These are phyloP conservation scores for Marcusenius ussheri DNA, from an alignment of 2,113 vertebrate species.

Conservation along the genomic window DNA sequence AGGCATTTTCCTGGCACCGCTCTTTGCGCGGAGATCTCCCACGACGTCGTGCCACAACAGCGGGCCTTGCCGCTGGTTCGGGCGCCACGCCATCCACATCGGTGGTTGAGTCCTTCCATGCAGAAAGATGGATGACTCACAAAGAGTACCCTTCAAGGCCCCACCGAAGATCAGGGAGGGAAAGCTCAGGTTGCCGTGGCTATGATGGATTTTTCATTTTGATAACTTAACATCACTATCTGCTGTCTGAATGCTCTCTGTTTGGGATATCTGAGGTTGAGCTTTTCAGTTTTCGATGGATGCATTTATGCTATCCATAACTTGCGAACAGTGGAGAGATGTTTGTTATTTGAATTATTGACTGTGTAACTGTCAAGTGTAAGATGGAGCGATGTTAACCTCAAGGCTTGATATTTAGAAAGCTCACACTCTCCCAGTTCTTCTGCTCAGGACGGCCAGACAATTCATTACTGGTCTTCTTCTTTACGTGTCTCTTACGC, in stretches of 20 bases:
- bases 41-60: slow-evolving; percentile 11
- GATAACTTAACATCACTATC: neutral
- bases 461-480: neutral
- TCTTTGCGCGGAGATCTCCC: slow-evolving; percentile 39
- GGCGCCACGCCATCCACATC: neutral
- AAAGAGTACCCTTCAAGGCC: neutral
- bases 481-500: neutral
- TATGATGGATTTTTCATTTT: neutral
- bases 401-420: neutral
- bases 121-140: neutral
- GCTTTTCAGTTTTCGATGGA: neutral
- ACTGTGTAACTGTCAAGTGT: neutral
- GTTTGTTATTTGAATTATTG: neutral
- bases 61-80: slow-evolving; percentile 32
- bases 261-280: neutral
- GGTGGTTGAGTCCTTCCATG: neutral
- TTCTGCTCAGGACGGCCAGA: neutral
- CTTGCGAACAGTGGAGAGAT: neutral
- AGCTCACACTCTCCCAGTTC: neutral
- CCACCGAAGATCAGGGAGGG: neutral
- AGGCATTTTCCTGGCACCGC: slow-evolving; percentile 37
- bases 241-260: neutral
- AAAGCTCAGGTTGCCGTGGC: neutral
- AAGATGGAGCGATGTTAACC: neutral
- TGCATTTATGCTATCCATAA: neutral